Conservation (phyloP, 2,113 vertebrate species). For the Campylomormyrus tamandua region DNA sequence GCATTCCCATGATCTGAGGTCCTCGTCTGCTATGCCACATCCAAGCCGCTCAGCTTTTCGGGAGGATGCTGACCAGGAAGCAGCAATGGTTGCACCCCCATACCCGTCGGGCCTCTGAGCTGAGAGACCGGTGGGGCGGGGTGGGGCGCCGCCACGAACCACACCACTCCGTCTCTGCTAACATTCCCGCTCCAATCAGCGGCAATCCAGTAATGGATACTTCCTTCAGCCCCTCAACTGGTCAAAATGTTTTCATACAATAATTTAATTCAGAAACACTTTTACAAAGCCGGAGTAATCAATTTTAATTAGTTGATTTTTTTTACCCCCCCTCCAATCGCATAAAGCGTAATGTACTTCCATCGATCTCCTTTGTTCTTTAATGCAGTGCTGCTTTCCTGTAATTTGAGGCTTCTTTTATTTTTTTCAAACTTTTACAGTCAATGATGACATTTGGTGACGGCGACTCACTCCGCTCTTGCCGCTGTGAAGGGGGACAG, state of each 20-base stretch:
- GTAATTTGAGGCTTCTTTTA: constrained; percentile 64
- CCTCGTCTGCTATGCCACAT: not conserved
- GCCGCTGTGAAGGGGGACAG: constrained; percentile 17
- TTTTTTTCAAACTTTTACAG: constrained; percentile 49
- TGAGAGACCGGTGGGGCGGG: not conserved
- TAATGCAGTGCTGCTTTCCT: constrained; percentile 74
- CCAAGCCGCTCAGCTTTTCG: not conserved
- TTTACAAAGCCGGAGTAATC: constrained; percentile 77
- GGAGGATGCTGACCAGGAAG: not conserved
- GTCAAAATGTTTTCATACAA: constrained; percentile 79
- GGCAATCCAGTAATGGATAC: constrained; percentile 78
- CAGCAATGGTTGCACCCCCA: not conserved
- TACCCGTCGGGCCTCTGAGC: constrained; percentile 29
- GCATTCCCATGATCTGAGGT: not conserved
- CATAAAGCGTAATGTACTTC: constrained; percentile 75
- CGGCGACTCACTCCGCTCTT: constrained; percentile 43
- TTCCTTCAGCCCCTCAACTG: constrained; percentile 69
- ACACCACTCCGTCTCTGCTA: constrained; percentile 63
- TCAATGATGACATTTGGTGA: constrained; percentile 66
- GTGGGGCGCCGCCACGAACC: constrained; percentile 37
- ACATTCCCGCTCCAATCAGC: constrained; percentile 61
- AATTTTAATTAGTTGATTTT: constrained; percentile 80
- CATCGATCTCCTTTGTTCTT: constrained; percentile 76
- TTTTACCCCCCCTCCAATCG: constrained; percentile 57
- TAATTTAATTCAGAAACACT: constrained; percentile 81